phyloP scores from a whole-genome alignment of 92 coral and sea anemone genomes.

The Palythoa heliodiscus region DNA sequence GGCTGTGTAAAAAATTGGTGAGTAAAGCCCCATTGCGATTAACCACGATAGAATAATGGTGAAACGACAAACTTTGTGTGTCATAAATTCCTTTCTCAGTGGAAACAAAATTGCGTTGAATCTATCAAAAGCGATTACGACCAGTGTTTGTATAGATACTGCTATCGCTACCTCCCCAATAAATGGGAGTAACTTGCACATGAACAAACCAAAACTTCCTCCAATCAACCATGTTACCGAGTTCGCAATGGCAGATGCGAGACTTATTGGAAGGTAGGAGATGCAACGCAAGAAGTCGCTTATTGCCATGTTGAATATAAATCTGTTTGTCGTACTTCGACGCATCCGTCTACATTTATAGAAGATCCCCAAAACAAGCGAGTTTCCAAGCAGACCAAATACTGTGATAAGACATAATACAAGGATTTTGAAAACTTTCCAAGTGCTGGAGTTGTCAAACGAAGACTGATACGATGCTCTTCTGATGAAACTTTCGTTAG shows the following conservation, averaged over 20 bases:
- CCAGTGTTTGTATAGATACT: conserved; percentile 33
- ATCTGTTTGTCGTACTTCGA: conserved; percentile 31
- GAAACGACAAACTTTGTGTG: background rate
- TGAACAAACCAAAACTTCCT: conserved; percentile 13
- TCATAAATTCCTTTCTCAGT: conserved; percentile 12
- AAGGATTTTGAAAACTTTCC: conserved; percentile 13
- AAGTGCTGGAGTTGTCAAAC: conserved; percentile 8
- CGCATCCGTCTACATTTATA: conserved; percentile 18
- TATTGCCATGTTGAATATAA: conserved; percentile 33
- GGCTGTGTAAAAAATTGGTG: conserved; percentile 29
- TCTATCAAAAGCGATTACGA: conserved; percentile 28
- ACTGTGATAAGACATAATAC: conserved; percentile 22
- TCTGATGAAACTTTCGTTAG: background rate
- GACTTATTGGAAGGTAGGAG: conserved; percentile 18
- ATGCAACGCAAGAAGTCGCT: conserved; percentile 22
- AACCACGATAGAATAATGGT: conserved; percentile 19
- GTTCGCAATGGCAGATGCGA: conserved; percentile 24
- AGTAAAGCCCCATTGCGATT: background rate
- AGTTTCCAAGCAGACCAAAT: conserved; percentile 31
- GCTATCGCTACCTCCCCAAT: conserved; percentile 28
- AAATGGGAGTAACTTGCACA: conserved; percentile 30
- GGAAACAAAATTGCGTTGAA: conserved; percentile 40
- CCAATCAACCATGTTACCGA: conserved; percentile 36
- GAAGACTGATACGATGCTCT: background rate
- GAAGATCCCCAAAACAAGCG: conserved; percentile 24